Evolutionary conservation across 2,113 vertebrate genomes (phyloP).

Genomic region (Aptenodytes forsteri): DNA sequence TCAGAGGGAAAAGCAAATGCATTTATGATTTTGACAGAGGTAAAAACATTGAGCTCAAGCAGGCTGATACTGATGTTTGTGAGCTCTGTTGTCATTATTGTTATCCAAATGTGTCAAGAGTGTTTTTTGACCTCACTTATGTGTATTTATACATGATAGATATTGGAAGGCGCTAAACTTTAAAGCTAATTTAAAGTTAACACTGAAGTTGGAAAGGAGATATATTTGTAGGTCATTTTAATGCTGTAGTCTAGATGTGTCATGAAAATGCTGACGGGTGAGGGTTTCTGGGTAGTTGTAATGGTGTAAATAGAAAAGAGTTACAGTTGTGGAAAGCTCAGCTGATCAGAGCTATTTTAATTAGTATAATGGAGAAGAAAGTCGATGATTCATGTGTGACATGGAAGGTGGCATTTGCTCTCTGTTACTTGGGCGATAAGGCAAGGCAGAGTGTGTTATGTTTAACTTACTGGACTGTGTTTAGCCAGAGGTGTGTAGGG

Average conservation of each 20-base stretch:
- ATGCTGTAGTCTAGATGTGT: background rate
- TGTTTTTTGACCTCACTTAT: background rate
- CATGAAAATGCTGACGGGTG: background rate
- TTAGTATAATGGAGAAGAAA: constrained; percentile 16
- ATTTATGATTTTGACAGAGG: background rate
- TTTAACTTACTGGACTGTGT: background rate
- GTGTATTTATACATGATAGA: background rate
- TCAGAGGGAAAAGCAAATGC: background rate
- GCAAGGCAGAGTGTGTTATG: background rate
- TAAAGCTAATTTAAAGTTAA: background rate
- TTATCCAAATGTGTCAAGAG: background rate
- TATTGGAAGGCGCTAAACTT: background rate
- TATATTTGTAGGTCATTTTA: background rate
- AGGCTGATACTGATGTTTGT: background rate
- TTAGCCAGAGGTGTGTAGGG: background rate
- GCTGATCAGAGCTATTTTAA: background rate
- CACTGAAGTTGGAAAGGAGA: background rate
- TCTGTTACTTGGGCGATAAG: background rate
- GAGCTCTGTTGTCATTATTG: background rate
- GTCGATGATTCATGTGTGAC: background rate
- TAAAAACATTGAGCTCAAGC: background rate
- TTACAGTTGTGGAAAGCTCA: accelerated
- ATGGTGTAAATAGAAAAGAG: background rate
- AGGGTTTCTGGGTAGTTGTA: background rate
- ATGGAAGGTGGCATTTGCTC: constrained; percentile 21